Percentiles rank a stretch among this genome's conserved stretches.
Evolutionary conservation across 2,113 vertebrate genomes (phyloP).

Genomic region (Gasterosteus aculeatus): DNA sequence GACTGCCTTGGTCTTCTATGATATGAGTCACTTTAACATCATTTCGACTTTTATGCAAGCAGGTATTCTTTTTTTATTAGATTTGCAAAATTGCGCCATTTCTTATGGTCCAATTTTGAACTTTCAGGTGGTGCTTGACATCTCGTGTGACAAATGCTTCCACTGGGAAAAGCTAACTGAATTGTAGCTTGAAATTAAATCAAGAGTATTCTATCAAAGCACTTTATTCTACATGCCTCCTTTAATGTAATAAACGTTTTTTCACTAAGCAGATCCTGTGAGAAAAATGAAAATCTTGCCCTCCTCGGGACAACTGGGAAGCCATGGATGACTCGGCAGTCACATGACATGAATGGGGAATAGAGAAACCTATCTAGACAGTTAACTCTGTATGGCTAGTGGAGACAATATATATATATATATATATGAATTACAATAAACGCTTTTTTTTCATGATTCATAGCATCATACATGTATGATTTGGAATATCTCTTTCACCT

Average conservation of each 20-base stretch:
- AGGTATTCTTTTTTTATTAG: not conserved
- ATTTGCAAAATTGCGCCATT: not conserved
- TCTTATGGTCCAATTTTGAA: not conserved
- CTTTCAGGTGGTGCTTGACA: not conserved
- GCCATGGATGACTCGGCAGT: not conserved
- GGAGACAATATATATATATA: not conserved
- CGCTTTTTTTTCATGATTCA: not conserved
- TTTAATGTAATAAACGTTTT: no score
- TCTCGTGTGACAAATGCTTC: not conserved
- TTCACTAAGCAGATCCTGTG: no score
- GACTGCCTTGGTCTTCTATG: not conserved
- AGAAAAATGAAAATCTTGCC: not conserved
- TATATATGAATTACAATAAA: not conserved
- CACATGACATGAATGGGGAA: not conserved
- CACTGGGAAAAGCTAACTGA: not conserved
- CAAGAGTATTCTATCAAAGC: not conserved
- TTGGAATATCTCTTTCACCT: no score
- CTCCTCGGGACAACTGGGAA: not conserved
- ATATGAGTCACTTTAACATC: not conserved
- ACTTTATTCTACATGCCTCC: not conserved
- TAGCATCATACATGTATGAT: not conserved
- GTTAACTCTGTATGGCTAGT: not conserved
- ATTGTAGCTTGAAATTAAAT: not conserved
- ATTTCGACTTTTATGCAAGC: not conserved
- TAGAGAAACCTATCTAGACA: not conserved